Base-by-base conservation (phyloP, 2,113 vertebrate genomes). In the Telmatochromis sp. region DNA sequence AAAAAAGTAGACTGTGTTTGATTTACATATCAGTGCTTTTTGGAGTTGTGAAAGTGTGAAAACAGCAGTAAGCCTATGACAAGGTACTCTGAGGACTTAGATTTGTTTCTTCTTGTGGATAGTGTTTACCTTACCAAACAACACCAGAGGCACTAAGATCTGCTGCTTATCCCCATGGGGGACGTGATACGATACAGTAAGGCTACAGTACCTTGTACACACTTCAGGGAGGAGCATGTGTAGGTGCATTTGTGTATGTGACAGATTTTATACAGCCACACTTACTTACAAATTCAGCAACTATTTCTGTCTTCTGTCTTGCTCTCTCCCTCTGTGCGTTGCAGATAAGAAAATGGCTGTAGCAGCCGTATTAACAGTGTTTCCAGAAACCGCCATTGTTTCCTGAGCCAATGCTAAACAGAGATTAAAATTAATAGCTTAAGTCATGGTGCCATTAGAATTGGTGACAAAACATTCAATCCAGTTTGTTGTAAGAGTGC, bases 341-440 rank as follows among this genome's bases (percentile, higher is more conserved):
- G 57, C 82, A 89, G 95, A 95, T 96, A 95, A 96, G 92, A 79
- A 89, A 91, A 91, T n/a, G 78, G 68, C 91, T 78, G 58, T 63
- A 91, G 93, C 88, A 68, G 50, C 90, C 2, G 31, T 80, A 71
- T 83, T 89, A 90, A 83, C 85, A 42, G 79, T 58, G 81, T 87
- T 93, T 87, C 84, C 81, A 92, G 60, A 91, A 86, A 37, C 58
- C 9, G 50, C 55, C 78, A 93, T 94, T 94, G 92, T 95, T 94
- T 93, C 81, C 84, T 31, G 51, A 91, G 88, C 85, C 54, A 45
- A 58, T 89, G 89, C 86, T 88, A 86, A 89, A 65, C 75, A 37
- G 90, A 92, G 94, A 95, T 94, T 94, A 92, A 92, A 93, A 92
- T 92, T 91, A 95, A 95, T 93, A 78, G 73, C 73, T 50, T 78